A percentile compares a stretch with the other conserved stretches of the same genome.
Evolutionary conservation across 2,888 invertebrate species (phyloP).

Genomic region (Thumatha senex): DNA sequence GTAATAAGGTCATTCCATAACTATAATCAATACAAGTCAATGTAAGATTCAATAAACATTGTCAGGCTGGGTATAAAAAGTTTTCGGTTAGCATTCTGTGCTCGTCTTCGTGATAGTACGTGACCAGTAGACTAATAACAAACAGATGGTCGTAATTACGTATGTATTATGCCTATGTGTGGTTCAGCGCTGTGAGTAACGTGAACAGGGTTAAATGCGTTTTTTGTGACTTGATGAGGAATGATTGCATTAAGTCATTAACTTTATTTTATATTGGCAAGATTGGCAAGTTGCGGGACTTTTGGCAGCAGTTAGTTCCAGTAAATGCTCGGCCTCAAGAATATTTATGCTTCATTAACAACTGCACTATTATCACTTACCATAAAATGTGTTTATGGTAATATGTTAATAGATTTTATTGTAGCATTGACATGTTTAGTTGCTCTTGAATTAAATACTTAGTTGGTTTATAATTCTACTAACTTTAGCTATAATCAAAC

Average conservation of each 20-base stretch:
- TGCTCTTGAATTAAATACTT: background rate
- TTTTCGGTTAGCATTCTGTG: conserved; percentile 61
- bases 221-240: conserved; percentile 24
- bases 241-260: conserved; percentile 24
- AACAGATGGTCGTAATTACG: conserved; percentile 49
- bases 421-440: background rate
- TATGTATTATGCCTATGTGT: conserved; percentile 49
- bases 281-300: conserved; percentile 12
- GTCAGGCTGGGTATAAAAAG: conserved; percentile 73
- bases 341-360: background rate
- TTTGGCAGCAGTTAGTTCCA: background rate
- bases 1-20: conserved; percentile 20
- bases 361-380: background rate
- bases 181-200: conserved; percentile 35
- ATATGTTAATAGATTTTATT: conserved; percentile 6
- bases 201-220: conserved; percentile 35
- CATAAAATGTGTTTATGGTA: conserved; percentile 10
- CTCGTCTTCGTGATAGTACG: conserved; percentile 60
- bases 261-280: conserved; percentile 8
- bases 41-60: conserved; percentile 77
- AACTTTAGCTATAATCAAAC: background rate
- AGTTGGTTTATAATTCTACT: background rate
- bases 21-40: conserved; percentile 65
- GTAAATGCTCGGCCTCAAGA: background rate
- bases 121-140: conserved; percentile 59